These are phyloP conservation scores for Lepidochrysops patricia DNA, from an alignment of 2,888 invertebrate genomes.

Conservation along the genomic window DNA sequence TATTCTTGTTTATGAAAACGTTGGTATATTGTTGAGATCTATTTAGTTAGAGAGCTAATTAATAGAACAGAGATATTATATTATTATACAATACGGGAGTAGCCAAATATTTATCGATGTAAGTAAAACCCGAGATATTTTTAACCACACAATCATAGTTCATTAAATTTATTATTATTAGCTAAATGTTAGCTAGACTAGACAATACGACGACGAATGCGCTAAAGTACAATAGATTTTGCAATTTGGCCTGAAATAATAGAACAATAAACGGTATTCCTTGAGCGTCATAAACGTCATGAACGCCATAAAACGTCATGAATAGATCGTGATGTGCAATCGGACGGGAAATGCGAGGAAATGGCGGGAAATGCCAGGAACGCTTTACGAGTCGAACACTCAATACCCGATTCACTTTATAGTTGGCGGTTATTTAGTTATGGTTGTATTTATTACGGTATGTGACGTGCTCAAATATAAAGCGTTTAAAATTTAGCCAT, in stretches of 20 bases:
- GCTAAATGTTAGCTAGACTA: too few relatives aligned
- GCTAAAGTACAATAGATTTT: constrained; percentile 14
- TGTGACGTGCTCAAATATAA: neutral
- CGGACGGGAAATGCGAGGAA: constrained; percentile 38
- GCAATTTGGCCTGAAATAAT: constrained; percentile 17
- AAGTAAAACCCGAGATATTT: too few relatives aligned
- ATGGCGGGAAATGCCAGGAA: neutral
- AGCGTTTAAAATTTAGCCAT: neutral
- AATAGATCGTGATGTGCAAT: constrained; percentile 43
- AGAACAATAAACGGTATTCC: constrained; percentile 33
- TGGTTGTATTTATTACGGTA: constrained; percentile 4
- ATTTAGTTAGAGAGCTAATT: too few relatives aligned
- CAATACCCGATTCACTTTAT: constrained; percentile 42
- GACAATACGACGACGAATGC: constrained; percentile 16
- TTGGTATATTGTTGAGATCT: neutral
- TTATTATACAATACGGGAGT: too few relatives aligned
- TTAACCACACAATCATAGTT: too few relatives aligned
- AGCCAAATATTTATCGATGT: neutral
- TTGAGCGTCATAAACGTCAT: constrained; percentile 29
- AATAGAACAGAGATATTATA: too few relatives aligned
- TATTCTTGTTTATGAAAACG: neutral
- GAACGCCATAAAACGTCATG: constrained; percentile 42
- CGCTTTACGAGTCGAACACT: constrained; percentile 45
- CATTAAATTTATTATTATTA: too few relatives aligned
- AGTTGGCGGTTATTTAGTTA: constrained; percentile 29